Conservation (phyloP, 1,140 invertebrate species). For the Epicauta chinensis region DNA sequence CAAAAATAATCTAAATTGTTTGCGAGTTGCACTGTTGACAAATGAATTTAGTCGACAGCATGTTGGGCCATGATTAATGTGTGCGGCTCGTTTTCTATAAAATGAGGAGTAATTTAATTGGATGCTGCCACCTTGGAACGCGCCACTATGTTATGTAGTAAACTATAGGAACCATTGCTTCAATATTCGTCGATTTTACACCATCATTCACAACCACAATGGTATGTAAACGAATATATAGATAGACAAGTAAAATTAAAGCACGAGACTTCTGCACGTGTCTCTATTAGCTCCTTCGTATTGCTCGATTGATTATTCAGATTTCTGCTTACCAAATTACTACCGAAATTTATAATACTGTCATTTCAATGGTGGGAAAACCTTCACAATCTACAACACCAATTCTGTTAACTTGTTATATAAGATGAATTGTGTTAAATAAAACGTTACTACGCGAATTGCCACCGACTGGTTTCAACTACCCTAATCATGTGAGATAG, state of each 20-base stretch:
- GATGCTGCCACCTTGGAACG: constrained; percentile 17
- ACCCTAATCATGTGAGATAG: no score
- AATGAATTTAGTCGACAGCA: constrained; percentile 28
- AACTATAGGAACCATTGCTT: constrained; percentile 6
- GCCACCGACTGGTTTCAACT: no score
- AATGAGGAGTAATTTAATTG: constrained; percentile 29
- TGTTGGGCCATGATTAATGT: constrained; percentile 24
- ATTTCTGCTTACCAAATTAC: constrained; percentile 16
- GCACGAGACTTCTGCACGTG: constrained; percentile 1
- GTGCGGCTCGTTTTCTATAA: constrained; percentile 24
- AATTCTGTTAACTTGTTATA: no score
- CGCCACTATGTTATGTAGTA: constrained; percentile 12
- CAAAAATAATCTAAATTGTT: constrained; percentile 32
- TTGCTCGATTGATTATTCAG: constrained; percentile 15
- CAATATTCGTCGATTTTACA: constrained; percentile 3
- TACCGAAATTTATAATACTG: constrained; percentile 9
- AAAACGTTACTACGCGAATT: no score
- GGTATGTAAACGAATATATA: no score
- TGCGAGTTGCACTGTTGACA: constrained; percentile 29
- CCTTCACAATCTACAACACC: no score
- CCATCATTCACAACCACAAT: no score
- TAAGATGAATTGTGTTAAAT: no score
- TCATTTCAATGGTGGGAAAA: no score
- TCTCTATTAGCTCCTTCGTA: constrained; percentile 12
- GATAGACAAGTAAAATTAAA: background rate